Base-by-base conservation (phyloP, 2,797 vertebrate genomes). In the Rachycentron canadum region DNA sequence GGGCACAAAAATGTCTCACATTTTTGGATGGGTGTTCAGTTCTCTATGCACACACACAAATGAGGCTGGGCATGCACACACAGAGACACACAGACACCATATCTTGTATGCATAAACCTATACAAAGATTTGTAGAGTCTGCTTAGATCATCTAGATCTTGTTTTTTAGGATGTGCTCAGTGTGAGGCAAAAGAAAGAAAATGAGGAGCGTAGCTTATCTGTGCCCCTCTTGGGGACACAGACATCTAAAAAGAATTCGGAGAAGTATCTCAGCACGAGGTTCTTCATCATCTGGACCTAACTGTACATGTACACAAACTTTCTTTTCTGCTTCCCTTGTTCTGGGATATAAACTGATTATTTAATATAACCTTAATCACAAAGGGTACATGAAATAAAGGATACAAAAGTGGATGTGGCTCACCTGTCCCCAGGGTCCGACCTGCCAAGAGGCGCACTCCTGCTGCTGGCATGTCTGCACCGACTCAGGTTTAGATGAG, bases 391-490 rank as follows among this genome's bases (percentile, higher is more conserved):
- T 32, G 7, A 7, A 25, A 1, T 14, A 13, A 7, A 32, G 3
- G 36, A 30, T 58, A 21, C 3, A 59, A 32, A 32, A 32, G 32
- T 19, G 32, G 9, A 23, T 5, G 0, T 7, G 43, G 60, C 90
- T 91, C 95, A 99, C 98, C 96, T 98, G 97, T 84, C 98, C 98
- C 98, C 98, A 99, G 0, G 96, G 96, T 79, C 98, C 98, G 26
- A 98, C 96, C 94, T 99, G 97, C 98, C 98, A 99, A 32, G 97
- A 96, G 2, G 98, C 97, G 89, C 98, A 99, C 83, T 99, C 98
- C 86, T 97, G 97, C 82, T 98, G 98, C 88, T 98, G 97, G 90
- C 98, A 99, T 0, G 86, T 85, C 93, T 97, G 96, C 79, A 96
- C 95, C 0, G 97, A 97, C 69, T 96, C 95, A 0, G 97, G 98